A percentile compares a stretch with the other conserved stretches of the same genome.
Evolutionary conservation across 2,797 vertebrate species (phyloP).

Genomic region (Australoheros facetus): DNA sequence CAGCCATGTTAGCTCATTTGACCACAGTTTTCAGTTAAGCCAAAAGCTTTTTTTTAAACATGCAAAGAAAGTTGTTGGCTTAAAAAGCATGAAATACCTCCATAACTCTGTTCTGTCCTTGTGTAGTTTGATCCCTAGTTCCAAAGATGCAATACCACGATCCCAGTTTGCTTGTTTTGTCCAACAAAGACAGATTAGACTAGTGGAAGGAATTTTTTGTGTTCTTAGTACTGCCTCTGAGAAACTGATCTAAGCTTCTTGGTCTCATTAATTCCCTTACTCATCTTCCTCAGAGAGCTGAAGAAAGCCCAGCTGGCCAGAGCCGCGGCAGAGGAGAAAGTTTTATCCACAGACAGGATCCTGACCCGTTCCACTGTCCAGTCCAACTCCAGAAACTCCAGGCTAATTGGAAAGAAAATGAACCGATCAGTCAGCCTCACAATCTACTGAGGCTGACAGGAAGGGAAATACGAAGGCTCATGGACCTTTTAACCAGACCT

Average conservation of each 20-base stretch:
- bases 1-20: no score
- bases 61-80: no score
- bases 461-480: slow-evolving; percentile 30
- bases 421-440: slow-evolving; percentile 96
- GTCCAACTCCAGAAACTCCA: slow-evolving; percentile 83
- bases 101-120: no score
- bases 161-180: no score
- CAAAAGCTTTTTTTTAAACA: no score
- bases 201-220: no score
- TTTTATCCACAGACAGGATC: slow-evolving; percentile 89
- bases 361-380: slow-evolving; percentile 92
- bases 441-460: slow-evolving; percentile 86
- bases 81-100: no score
- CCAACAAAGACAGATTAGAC: no score
- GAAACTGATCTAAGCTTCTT: neutral
- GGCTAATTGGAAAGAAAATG: slow-evolving; percentile 97
- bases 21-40: no score
- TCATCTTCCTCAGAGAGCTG: slow-evolving; percentile 84
- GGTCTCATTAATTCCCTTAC: neutral
- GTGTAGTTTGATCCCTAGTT: no score
- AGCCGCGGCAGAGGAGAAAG: slow-evolving; percentile 92
- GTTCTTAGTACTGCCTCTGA: neutral
- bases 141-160: no score
- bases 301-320: slow-evolving; percentile 97
- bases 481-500: slow-evolving; percentile 39